Base-by-base conservation (phyloP, 2,797 vertebrate species). In the Syndactyla subalaris region DNA sequence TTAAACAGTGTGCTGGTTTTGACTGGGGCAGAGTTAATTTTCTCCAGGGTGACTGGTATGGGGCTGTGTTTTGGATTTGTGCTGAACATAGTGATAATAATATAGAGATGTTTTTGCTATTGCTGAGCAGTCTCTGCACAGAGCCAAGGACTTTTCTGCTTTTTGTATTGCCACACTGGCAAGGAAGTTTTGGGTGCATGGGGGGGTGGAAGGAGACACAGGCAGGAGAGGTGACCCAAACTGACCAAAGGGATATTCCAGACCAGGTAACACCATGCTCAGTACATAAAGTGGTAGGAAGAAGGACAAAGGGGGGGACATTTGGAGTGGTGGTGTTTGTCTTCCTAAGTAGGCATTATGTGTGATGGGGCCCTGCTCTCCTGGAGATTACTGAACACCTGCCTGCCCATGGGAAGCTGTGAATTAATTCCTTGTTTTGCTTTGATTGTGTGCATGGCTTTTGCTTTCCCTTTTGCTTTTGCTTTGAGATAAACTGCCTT, bases 121-220 rank as follows among this genome's bases (percentile, higher is more conserved):
- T 78, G 30, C 52, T 85, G 39, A 85, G 46, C 59, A 66, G 26
- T 32, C 4, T 18, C 52, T 32, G 8, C 26, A 66, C 29, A 77
- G 38, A 14, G 21, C 26, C 58, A 59, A 52, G n/a, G 18, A 3
- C n/a, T 32, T 27, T 38, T 57, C 36, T 77, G 24, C 4, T 71
- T 65, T 71, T 12, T 0, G 0, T 34, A 16, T 38, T 30, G 38
- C 24, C 12, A 6, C 1, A 1, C 17, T 52, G 17, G 24, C 3
- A 24, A 62, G 21, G n/a, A 45, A 26, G 21, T 30, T 63, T n/a
- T 10, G 13, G 7, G 6, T 15, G 6, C 24, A 15, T 34, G 57
- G 16, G 18, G 61, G 34, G 2, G 0, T 74, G 54, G 34, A 38
- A 6, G 29, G 24, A 15, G n/a, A 34, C n/a, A 58, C 38, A 72